phyloP scores from a whole-genome alignment of 2,888 invertebrate species.

The Drosophila anomalipes region DNA sequence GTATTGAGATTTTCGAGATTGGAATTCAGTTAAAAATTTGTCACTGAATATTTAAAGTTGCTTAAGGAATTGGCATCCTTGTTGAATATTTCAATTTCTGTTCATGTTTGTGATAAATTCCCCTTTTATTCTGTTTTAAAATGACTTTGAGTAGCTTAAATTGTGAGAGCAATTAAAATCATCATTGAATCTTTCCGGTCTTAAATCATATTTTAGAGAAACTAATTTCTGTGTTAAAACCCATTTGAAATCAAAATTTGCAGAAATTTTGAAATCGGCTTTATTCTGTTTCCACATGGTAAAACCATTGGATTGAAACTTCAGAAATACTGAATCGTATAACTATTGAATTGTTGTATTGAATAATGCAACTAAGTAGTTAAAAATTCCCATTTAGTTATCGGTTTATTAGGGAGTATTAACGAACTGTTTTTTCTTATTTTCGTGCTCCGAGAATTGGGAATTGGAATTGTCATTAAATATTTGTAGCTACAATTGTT shows the following conservation, averaged over 20 bases:
- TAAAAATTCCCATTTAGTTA: neutral
- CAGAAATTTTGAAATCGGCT: neutral
- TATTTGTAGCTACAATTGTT: neutral
- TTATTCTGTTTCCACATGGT: neutral
- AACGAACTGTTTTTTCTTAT: no score
- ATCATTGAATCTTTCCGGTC: no score
- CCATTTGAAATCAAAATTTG: no score
- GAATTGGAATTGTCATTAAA: neutral
- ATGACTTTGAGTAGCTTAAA: no score
- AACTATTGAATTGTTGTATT: neutral
- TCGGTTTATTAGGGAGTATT: no score
- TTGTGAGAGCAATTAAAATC: no score
- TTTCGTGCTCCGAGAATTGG: neutral
- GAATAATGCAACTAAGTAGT: no score
- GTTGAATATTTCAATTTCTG: no score
- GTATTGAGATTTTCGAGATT: neutral
- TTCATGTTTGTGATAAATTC: no score
- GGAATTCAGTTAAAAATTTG: neutral
- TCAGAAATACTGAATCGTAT: neutral
- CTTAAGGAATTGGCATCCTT: neutral
- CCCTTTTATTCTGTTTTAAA: no score
- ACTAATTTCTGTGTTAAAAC: no score
- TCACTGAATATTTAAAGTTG: neutral
- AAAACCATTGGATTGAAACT: neutral
- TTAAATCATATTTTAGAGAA: no score